Evolutionary conservation across 2,113 vertebrate genomes (phyloP), one percentile per base, ranked within the genome.

Genomic region (Dendrocopos noguchii): DNA sequence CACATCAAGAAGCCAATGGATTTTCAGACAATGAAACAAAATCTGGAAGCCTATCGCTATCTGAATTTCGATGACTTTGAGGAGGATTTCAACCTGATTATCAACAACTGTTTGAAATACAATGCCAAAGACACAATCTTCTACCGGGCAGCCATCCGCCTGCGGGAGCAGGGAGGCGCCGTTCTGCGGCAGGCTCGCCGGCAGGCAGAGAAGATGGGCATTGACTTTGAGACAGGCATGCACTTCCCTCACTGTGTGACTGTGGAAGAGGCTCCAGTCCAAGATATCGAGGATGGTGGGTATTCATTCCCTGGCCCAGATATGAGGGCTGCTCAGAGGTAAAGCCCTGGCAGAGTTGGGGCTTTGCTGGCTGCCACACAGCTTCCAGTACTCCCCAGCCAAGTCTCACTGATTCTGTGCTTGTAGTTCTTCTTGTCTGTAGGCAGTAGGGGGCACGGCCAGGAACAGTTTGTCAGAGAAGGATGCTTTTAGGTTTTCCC

Each of bases 1-100:
- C 99, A 99, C 94, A 99, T 99, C 89, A 99, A 99, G 97, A 99
- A 99, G 80, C 99, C 99, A 2, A 99, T 99, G 99, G 99, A 99
- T 95, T 99, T 99, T 97, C 98, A 99, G 98, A 99, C 99, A 63
- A 99, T 99, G 99, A 99, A 99, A 97, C 98, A 98, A 93, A 98
- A 98, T 88, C 97, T 99, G 91, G 99, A 99, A 96, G 98, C 98
- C 64, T 99, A 99, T 93, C 98, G 98, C 94, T 99, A 99, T 97
- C 98, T 99, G 97, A 99, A 98, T 80, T 99, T 99, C 1, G 99
- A 99, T 29, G 98, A 98, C 70, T 99, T 99, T 80, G 99, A 99
- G 97, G 98, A 98, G 18, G 99, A 99, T 98, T 99, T 99, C 92
- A 98, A 99, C 91, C 98, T 99, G 85, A 99, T 99, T 19, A 98